Evolutionary conservation across 2,113 vertebrate species (phyloP), one percentile per base, ranked within the genome.

Genomic region (Seriola quinqueradiata): DNA sequence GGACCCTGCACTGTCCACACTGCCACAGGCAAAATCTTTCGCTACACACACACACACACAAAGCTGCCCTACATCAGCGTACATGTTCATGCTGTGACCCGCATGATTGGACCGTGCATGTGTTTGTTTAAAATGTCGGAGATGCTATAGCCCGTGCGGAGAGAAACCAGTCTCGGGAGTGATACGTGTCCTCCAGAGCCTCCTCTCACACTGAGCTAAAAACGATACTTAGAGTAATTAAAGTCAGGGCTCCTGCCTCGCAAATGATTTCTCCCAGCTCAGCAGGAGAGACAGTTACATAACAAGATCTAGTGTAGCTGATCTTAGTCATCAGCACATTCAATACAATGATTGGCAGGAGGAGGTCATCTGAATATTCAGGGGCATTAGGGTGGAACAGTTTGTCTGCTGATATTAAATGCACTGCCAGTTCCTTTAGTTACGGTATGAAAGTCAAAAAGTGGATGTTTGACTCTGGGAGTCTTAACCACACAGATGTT

Each of bases 311-410:
- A 82, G 77, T 70, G 87, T 73, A 67, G 82, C 79, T 75, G 84
- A 89, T 90, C 82, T 87, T 82, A 80, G 75, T 88, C 87, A 89
- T 87, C 89, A 84, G 87, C 89, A 82, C 72, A 75, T 85, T 79
- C 61, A 77, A 64, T 50, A 4, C 61, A 57, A 13, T 87, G 91
- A 92, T 88, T 86, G 91, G 83, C 91, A 85, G 87, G 76, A 86
- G 74, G 87, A 80, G 84, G 88, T 87, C 84, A 70, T 70, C 58
- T 61, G 59, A 72, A 88, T 87, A 82, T 89, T 73, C 84, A 50
- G 70, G 50, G 71, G 75, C 66, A 71, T 78, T 1, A 16, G 66
- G 28, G 63, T 21, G 68, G 76, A 87, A 64, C 72, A 68, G 70
- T 65, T 50, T 67, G 55, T 71, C 70, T 75, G 87, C 66, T 57